Evolutionary conservation across 2,113 vertebrate species (phyloP), one percentile per base, ranked within the genome.

Genomic region (Montifringilla adamsi): DNA sequence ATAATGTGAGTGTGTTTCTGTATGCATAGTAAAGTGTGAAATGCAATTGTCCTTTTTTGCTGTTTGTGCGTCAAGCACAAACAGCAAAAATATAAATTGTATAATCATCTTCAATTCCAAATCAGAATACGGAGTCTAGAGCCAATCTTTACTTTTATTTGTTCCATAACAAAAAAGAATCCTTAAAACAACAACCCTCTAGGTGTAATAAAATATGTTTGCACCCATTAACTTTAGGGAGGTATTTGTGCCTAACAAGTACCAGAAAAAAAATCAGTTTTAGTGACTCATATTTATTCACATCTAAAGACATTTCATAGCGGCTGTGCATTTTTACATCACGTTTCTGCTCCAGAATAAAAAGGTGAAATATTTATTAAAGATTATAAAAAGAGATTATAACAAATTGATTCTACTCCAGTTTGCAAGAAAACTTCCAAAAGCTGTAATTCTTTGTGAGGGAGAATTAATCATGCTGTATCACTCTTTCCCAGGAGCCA

Each of bases 361-460:
- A 89, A 93, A 93, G 23, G 26, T 89, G 60, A 95, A 94, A 84
- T 93, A 96, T 94, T 81, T 94, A 89, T 91, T 91, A 63, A n/a
- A 73, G 16, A 46, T 46, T 70, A 91, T 66, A 70, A 47, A 87
- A 87, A 70, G 80, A 74, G n/a, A 94, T 95, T 87, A 87, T 63
- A 94, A 89, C 14, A 87, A 89, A 91, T 81, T 50, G 55, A 84
- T 91, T 92, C 84, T 87, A 77, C 26, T 92, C 46, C 50, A 66
- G 44, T 91, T 84, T 93, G 52, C 59, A 87, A 84, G 39, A 55
- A 87, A 84, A 87, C 11, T 89, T 84, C 56, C 47, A 78, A 84
- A 84, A 27, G 60, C 68, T 67, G 21, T 84, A 95, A 91, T 78
- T 89, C 91, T 91, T 94, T 78, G 14, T 81, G 87, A 95, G 47